Conservation (phyloP, 2,113 vertebrate species). For the Microcebus jonahi region DNA sequence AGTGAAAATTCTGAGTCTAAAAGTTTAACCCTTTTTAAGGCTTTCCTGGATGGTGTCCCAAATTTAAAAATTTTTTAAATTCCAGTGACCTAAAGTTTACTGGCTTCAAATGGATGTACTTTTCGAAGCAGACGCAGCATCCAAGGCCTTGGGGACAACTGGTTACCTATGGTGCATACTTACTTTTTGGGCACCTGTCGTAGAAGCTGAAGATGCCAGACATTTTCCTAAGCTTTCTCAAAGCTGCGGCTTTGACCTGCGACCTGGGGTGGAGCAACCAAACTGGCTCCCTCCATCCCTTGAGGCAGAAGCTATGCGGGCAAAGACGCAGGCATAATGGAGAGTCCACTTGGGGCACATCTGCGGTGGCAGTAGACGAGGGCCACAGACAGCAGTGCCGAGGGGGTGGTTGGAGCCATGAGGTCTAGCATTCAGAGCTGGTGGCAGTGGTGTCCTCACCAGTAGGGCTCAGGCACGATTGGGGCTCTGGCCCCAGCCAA, state of each 20-base stretch:
- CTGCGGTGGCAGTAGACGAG: neutral
- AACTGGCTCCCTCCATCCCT: neutral
- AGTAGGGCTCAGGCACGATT: neutral
- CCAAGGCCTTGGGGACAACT: neutral
- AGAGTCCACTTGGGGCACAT: neutral
- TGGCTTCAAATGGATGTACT: neutral
- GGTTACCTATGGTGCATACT: neutral
- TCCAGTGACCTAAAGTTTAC: neutral
- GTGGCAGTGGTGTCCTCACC: neutral
- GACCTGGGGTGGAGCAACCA: neutral
- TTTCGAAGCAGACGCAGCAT: neutral
- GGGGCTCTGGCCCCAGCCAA: neutral
- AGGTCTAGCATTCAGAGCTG: neutral
- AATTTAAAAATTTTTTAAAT: neutral
- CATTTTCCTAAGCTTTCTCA: neutral
- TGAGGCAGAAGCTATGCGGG: neutral
- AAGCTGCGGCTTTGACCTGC: neutral
- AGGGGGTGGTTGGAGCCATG: neutral
- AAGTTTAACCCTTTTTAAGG: neutral
- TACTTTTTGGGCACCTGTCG: neutral
- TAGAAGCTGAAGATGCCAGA: neutral
- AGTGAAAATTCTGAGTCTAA: neutral
- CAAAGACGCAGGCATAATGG: neutral
- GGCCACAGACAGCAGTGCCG: neutral
- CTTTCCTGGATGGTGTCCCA: neutral